Percentiles rank a stretch among this genome's conserved stretches.
Conservation (phyloP, 2,888 invertebrate species). For the Petrolisthes manimaculis region DNA sequence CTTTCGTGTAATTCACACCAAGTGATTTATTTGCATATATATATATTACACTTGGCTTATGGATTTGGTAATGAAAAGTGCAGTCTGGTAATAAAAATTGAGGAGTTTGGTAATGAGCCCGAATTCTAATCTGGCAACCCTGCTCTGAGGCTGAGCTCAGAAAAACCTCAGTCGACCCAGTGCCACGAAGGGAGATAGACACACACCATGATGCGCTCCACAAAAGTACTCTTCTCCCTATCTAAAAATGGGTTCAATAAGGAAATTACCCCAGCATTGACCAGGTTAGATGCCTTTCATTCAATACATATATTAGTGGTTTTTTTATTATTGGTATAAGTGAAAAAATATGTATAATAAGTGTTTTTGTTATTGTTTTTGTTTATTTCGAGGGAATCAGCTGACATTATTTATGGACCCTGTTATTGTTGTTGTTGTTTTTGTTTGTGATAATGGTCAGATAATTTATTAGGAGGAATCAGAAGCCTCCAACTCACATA, state of each 20-base stretch:
- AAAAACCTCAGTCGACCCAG: neutral
- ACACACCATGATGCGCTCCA: constrained; percentile 24
- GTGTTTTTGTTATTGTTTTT: no score
- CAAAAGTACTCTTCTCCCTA: constrained; percentile 20
- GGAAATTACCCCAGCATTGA: constrained; percentile 23
- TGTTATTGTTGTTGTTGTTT: neutral
- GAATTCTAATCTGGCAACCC: neutral
- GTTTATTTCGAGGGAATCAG: neutral
- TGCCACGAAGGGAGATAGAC: neutral
- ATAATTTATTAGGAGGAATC: no score
- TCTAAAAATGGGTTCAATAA: neutral
- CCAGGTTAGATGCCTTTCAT: neutral
- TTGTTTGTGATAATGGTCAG: neutral
- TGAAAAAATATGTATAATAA: neutral
- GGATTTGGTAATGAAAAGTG: no score
- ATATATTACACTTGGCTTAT: no score
- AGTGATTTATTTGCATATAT: no score
- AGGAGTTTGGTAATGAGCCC: no score
- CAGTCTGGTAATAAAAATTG: no score
- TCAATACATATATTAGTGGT: neutral
- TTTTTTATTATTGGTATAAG: neutral
- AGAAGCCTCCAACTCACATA: neutral
- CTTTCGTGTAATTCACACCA: neutral
- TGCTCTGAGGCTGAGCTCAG: neutral
- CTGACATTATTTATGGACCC: neutral